Base-by-base conservation (phyloP, 1,140 invertebrate genomes). In the Anadara kagoshimensis region DNA sequence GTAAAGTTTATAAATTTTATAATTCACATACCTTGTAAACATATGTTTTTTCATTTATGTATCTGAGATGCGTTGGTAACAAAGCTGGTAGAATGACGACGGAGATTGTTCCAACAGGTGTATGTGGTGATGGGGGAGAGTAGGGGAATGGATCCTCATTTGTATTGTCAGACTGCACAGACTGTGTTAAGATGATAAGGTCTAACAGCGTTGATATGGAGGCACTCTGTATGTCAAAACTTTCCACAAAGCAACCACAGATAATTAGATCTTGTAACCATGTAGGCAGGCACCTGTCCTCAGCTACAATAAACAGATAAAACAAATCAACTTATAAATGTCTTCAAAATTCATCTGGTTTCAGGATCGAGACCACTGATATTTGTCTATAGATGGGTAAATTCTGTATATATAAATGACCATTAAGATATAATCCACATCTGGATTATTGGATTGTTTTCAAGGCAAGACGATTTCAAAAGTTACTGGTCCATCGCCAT, bases 121-220 rank as follows among this genome's bases (percentile, higher is more conserved):
- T 61, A 57, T 74, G 68, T 1, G 80, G 81, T 29, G 29, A 36
- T 56, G 56, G 11, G 51, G 72, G 54, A 73, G 68, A 68, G 53
- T 61, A 36, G 45, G 36, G 20, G 43, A 56, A 22, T 26, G 61
- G 24, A 8, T 61, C 70, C 10, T 75, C 65, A 57, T 64, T 75
- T 51, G 78, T 75, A 16, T 74, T 78, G 53, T 80, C 82, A 18
- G 76, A 78, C 58, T 85, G 83, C 8, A 89, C 85, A 44, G 89
- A 88, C 73, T 86, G 85, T 8, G 88, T 87, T 24, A 91, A 82
- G 43, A 92, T 92, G 49, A 95, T 93, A 12, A 95, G 87, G 83
- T 95, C 94, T 24, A 95, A 88, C n/a, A 95, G 87, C 5, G 94
- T 94, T 1, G 92, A 91, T 22, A 95, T 93, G 5, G 94, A 92